A percentile compares a stretch with the other conserved stretches of the same genome.
phyloP scores from a whole-genome alignment of 1,140 invertebrate species.

The Papilio helenus region DNA sequence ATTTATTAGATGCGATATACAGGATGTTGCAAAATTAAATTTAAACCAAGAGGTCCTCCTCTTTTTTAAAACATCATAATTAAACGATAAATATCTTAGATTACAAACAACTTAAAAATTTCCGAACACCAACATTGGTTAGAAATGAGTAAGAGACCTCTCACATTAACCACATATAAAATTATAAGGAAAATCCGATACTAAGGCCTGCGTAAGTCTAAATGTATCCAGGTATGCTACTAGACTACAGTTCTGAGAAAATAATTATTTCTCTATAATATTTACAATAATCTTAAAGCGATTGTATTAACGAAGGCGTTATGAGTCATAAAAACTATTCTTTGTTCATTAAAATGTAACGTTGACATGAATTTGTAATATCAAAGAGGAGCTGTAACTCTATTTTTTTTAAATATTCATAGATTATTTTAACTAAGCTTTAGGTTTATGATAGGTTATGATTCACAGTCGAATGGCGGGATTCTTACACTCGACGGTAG shows the following conservation, averaged over 20 bases:
- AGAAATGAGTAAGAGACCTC: not conserved
- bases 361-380: not conserved
- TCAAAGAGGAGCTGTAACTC: not conserved
- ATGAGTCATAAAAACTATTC: constrained; percentile 7
- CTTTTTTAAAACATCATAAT: not conserved
- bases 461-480: too few species aligned
- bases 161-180: not conserved
- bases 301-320: not conserved
- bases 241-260: not conserved
- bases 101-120: not conserved
- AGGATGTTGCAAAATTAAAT: not conserved
- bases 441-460: too few species aligned
- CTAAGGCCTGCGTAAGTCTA: not conserved
- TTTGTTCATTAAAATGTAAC: not conserved
- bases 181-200: not conserved
- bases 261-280: not conserved
- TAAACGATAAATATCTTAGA: not conserved
- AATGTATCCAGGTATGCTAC: not conserved
- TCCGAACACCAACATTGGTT: not conserved
- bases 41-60: not conserved
- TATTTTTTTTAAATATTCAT: not conserved
- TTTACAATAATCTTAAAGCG: not conserved
- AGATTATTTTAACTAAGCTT: too few species aligned
- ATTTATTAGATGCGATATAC: not conserved
- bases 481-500: too few species aligned